Base-by-base conservation (phyloP, 2,888 invertebrate species). In the Eutolmus rufibarbis region DNA sequence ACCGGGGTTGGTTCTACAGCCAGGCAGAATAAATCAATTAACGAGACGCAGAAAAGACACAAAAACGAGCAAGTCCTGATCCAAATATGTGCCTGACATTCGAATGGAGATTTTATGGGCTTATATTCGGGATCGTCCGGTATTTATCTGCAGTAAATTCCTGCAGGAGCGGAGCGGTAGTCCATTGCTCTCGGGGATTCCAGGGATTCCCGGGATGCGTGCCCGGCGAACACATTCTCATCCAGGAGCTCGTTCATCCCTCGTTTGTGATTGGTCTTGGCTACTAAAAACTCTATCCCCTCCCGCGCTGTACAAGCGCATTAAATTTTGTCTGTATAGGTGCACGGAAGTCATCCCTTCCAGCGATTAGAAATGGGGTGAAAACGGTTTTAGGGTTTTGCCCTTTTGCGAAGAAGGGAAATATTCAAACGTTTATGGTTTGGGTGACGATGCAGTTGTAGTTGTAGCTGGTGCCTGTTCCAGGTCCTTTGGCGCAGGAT, bases 251-350 rank as follows among this genome's bases (percentile, higher is more conserved):
- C 85, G 79, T 88, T 88, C 85, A 88, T 87, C 88, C 87, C 79
- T 74, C 77, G 56, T 31, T 23, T 66, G 84, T 87, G 87, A 88
- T 88, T 88, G 88, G 88, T 79, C 87, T 87, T 88, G 74, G 85
- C 86, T 85, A 87, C 88, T 86, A 87, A 88, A 66, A 87, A 86
- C 86, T 51, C 86, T 86, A 88, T 87, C 88, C 88, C 87, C 88
- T 87, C 86, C 82, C 77, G 85, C 66, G 79, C 57, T 81, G 74
- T 12, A 81, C 82, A 82, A 86, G 40, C 86, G 74, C 43, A 46
- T 14, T 43, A 87, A 87, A 87, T 57, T 51, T 31, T 46, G 9
- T n/a, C 5, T 74, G 56, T 40, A 46, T 46, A 23, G 56, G 81
- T 87, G 78, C 57, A 23, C 34, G 37, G 37, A 82, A 81, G 37